phyloP scores from a whole-genome alignment of 2,888 invertebrate species.

The Latheticus oryzae region DNA sequence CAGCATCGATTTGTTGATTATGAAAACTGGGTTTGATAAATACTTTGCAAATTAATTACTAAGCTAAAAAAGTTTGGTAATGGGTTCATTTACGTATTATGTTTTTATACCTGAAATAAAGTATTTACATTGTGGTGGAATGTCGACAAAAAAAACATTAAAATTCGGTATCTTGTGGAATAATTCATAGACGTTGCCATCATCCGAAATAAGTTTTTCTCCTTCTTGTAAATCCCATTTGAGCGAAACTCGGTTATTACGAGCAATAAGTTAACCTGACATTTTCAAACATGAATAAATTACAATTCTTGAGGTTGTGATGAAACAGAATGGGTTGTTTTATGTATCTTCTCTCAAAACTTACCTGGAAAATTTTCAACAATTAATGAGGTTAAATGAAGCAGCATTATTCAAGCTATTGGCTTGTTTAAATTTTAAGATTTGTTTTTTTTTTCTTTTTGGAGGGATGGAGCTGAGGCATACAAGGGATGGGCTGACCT shows the following conservation, averaged over 20 bases:
- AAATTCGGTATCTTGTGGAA: no score
- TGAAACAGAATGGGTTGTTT: slow-evolving; percentile 3
- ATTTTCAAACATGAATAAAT: slow-evolving; percentile 19
- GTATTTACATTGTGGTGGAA: no score
- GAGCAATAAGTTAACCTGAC: slow-evolving; percentile 17
- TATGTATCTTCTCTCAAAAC: neutral
- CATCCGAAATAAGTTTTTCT: slow-evolving; percentile 21
- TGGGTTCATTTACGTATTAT: no score
- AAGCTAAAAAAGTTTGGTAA: no score
- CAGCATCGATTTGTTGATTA: no score
- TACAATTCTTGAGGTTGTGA: slow-evolving; percentile 2
- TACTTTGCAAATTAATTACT: no score
- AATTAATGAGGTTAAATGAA: slow-evolving; percentile 7
- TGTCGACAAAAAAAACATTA: no score
- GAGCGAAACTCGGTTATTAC: slow-evolving; percentile 17
- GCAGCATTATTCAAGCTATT: slow-evolving; percentile 1
- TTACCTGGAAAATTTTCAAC: slow-evolving; percentile 3
- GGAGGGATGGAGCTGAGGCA: slow-evolving; percentile 1
- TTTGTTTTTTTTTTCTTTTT: neutral
- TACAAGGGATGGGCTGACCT: slow-evolving; percentile 20
- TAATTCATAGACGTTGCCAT: slow-evolving; percentile 21
- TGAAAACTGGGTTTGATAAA: no score
- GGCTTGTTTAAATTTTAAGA: neutral
- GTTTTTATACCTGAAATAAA: no score
- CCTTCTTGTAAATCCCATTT: slow-evolving; percentile 20